Evolutionary conservation across 2,888 invertebrate genomes (phyloP).

Genomic region (Mellilla xanthometata): DNA sequence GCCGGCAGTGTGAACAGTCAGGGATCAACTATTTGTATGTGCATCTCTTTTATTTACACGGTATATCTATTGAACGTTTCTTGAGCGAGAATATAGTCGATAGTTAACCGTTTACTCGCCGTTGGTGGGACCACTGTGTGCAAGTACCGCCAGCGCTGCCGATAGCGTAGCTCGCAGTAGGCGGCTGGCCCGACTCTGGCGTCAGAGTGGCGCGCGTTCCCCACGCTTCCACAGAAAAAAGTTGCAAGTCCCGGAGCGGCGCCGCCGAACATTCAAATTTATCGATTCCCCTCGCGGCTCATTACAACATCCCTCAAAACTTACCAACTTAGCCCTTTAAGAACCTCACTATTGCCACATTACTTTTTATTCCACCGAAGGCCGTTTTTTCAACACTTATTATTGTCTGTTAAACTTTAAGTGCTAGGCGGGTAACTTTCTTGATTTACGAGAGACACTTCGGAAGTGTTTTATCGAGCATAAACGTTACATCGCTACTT

Average conservation of each 20-base stretch:
- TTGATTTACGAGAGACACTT: conserved; percentile 78
- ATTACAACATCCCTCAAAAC: conserved; percentile 80
- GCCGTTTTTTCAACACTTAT: conserved; percentile 78
- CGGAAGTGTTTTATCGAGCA: conserved; percentile 81
- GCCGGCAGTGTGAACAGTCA: no score
- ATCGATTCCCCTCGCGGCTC: conserved; percentile 79
- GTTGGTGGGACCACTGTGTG: no score
- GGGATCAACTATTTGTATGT: no score
- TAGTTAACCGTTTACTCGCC: no score
- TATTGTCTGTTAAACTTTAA: conserved; percentile 82
- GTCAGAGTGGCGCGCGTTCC: conserved; percentile 69
- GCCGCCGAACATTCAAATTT: conserved; percentile 81
- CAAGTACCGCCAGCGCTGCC: no score
- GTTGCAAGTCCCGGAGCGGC: conserved; percentile 79
- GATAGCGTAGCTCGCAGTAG: conserved; percentile 29
- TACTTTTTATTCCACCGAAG: conserved; percentile 72
- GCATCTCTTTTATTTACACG: no score
- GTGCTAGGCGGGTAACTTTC: conserved; percentile 79
- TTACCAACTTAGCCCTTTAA: conserved; percentile 78
- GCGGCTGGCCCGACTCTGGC: conserved; percentile 48
- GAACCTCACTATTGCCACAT: conserved; percentile 68
- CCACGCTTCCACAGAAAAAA: conserved; percentile 73
- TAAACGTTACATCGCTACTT: conserved; percentile 78
- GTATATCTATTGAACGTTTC: no score
- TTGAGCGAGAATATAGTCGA: no score